Base-by-base conservation (phyloP, 2,113 vertebrate species). In the Mugil cephalus region DNA sequence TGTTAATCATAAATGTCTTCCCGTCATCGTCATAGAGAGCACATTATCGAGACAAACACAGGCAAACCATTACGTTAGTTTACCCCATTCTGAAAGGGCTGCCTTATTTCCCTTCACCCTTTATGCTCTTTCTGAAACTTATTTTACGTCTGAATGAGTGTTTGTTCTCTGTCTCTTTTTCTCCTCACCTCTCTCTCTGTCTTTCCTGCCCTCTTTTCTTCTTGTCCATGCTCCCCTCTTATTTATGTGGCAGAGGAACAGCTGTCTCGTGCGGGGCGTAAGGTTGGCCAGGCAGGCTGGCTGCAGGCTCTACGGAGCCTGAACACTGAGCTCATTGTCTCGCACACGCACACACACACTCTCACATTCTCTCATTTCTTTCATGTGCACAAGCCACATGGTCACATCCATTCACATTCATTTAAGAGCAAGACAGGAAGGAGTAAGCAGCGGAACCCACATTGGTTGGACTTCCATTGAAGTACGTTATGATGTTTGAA, bases 201-300 rank as follows among this genome's bases (percentile, higher is more conserved):
- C 47, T 69, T 39, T 64, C 50, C 24, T 59, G 59, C 82, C 76
- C 53, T 82, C 64, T 55, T 47, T 65, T 76, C 64, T 66, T 68
- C 76, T 83, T 48, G 8, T 34, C 63, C 55, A 18, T 65, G 69
- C 21, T 12, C 73, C 58, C 46, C 35, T 3, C 60, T 74, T 64
- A 55, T 82, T 86, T 63, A 65, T 81, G 75, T 87, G 80, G 79
- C 83, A 85, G 79, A 84, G 90, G 83, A 93, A 90, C 93, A 93
- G 94, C 93, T 93, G 94, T 94, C 90, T 93, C 81, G 89, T 91
- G 92, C 88, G 43, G 85, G 82, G 88, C 90, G 73, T 89, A 88
- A 90, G 90, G 92, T 91, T 79, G 86, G 85, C 87, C 85, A 76
- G 83, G 87, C 85, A 36, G 89, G 76, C 82, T 21, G 83, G 74